Percentiles rank a stretch among this genome's conserved stretches.
phyloP scores from a whole-genome alignment of 2,888 invertebrate species.

The Pseudococcus jackbeardsleyi region DNA sequence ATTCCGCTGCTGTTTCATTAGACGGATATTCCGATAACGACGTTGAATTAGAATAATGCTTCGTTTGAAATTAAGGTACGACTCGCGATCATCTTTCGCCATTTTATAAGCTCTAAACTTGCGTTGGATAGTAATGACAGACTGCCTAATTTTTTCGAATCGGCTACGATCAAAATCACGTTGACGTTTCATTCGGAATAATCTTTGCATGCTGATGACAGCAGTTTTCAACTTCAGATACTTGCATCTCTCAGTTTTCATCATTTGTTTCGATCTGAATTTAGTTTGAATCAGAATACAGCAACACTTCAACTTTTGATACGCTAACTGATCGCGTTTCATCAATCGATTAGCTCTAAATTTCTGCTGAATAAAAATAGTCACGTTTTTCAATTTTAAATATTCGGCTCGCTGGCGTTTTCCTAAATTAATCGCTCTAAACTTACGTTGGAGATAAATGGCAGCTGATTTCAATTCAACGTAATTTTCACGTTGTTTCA shows the following conservation, averaged over 20 bases:
- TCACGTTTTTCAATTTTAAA: neutral
- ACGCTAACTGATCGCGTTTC: constrained; percentile 36
- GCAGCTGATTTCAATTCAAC: neutral
- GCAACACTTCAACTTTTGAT: constrained; percentile 43
- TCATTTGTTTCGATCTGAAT: constrained; percentile 1
- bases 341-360: constrained; percentile 28
- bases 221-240: constrained; percentile 18
- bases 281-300: constrained; percentile 39
- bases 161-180: constrained; percentile 42
- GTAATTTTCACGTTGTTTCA: neutral
- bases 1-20: constrained; percentile 17
- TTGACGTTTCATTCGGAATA: constrained; percentile 58
- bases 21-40: constrained; percentile 49
- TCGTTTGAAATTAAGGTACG: neutral
- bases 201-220: constrained; percentile 53
- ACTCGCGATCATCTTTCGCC: constrained; percentile 47
- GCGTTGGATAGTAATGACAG: constrained; percentile 60
- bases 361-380: constrained; percentile 55
- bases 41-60: constrained; percentile 21
- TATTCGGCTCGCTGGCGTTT: constrained; percentile 44
- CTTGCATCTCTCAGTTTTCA: neutral
- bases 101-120: constrained; percentile 59
- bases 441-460: neutral
- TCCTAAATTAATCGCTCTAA: constrained; percentile 55
- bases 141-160: constrained; percentile 53